Evolutionary conservation across 2,888 invertebrate species (phyloP).

Genomic region (Sarcophaga variegata): DNA sequence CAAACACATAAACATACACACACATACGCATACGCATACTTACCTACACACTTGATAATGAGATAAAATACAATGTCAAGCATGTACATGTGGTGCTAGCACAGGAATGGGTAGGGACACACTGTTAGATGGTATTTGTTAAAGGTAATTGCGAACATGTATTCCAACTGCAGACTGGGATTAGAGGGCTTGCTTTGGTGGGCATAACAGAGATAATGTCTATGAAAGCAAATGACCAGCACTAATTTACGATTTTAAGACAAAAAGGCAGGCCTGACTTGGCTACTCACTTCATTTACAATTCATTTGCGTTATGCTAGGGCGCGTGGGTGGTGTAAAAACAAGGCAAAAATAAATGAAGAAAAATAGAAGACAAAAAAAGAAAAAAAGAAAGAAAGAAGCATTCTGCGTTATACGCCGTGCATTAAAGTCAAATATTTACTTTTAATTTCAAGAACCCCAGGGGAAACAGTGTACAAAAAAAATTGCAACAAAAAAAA

Average conservation of each 20-base stretch:
- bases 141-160: background rate
- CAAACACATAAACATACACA: no score
- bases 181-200: background rate
- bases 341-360: background rate
- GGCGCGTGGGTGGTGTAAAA: background rate
- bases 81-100: background rate
- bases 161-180: background rate
- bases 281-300: background rate
- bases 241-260: constrained; percentile 42
- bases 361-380: background rate
- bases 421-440: constrained; percentile 12
- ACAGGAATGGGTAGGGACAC: no score
- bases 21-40: no score
- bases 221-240: constrained; percentile 29
- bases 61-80: background rate
- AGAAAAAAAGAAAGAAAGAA: background rate
- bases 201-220: background rate
- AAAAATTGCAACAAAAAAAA: background rate
- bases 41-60: background rate
- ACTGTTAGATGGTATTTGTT: background rate
- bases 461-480: background rate
- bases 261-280: constrained; percentile 1
- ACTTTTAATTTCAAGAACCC: constrained; percentile 14
- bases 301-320: background rate
- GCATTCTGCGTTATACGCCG: background rate